Evolutionary conservation across 2,888 invertebrate genomes (phyloP).

Genomic region (Callyntrura sp.): DNA sequence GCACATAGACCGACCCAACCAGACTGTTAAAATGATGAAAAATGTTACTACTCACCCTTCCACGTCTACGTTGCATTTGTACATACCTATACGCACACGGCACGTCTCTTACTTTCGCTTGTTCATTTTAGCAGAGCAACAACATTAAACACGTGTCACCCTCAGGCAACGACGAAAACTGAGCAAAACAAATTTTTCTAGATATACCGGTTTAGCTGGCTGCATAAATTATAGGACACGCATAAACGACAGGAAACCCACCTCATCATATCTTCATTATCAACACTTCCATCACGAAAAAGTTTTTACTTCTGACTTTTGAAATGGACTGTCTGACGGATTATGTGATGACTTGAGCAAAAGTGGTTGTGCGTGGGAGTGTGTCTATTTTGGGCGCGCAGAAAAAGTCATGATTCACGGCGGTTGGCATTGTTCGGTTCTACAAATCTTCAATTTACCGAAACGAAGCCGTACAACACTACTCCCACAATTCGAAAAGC

Average conservation of each 20-base stretch:
- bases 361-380: constrained; percentile 45
- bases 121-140: background rate
- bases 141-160: constrained; percentile 73
- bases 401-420: background rate
- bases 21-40: constrained; percentile 4
- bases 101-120: constrained; percentile 3
- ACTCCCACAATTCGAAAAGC: background rate
- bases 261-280: constrained; percentile 74
- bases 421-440: background rate
- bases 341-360: constrained; percentile 44
- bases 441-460: background rate
- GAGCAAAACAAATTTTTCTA: constrained; percentile 64
- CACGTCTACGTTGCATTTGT: no score
- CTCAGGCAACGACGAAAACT: constrained; percentile 64
- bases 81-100: constrained; percentile 1
- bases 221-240: background rate
- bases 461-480: no score
- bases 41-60: background rate
- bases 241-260: constrained; percentile 58
- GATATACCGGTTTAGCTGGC: background rate
- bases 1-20: background rate
- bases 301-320: constrained; percentile 66
- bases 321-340: constrained; percentile 66
- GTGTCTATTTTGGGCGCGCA: no score
- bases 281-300: constrained; percentile 55